Evolutionary conservation across 2,113 vertebrate species (phyloP).

Genomic region (Uria aalge): DNA sequence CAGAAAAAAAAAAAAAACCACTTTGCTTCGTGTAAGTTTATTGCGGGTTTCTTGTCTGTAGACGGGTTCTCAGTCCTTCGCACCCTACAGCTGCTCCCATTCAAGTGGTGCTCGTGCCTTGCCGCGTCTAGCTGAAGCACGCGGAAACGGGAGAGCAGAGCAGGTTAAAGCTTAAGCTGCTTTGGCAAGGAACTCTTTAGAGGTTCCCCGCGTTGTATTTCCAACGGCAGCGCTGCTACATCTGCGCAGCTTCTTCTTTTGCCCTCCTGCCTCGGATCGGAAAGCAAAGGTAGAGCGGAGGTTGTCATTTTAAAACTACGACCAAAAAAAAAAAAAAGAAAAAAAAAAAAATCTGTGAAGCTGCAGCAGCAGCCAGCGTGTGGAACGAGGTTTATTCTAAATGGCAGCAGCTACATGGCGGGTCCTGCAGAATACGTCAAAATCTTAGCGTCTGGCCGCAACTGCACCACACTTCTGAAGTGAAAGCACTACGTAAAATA

Average conservation of each 20-base stretch:
- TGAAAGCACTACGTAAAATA: constrained; percentile 21
- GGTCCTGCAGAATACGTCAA: constrained; percentile 14
- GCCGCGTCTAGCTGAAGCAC: background rate
- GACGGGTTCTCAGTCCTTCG: constrained; percentile 5
- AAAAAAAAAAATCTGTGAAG: background rate
- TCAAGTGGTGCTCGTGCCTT: background rate
- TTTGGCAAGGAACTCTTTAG: constrained; percentile 2
- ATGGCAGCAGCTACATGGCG: constrained; percentile 45
- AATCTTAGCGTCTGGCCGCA: background rate
- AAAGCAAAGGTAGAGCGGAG: background rate
- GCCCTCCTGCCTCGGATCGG: background rate
- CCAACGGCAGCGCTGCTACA: background rate
- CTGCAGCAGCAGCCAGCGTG: background rate
- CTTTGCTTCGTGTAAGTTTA: background rate
- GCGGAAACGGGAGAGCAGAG: background rate
- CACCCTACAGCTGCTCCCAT: constrained; percentile 3
- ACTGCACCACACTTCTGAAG: constrained; percentile 17
- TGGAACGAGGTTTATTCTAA: background rate
- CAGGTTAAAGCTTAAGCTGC: background rate
- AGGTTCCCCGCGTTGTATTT: rapidly evolving
- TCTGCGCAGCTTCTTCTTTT: background rate
- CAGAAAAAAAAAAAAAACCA: background rate
- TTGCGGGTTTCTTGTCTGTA: background rate
- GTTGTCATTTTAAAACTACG: background rate
- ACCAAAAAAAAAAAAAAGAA: background rate